A percentile compares a stretch with the other conserved stretches of the same genome.
These are phyloP conservation scores for Apogon talboti DNA, from an alignment of 2,797 vertebrate genomes.

Conservation along the genomic window DNA sequence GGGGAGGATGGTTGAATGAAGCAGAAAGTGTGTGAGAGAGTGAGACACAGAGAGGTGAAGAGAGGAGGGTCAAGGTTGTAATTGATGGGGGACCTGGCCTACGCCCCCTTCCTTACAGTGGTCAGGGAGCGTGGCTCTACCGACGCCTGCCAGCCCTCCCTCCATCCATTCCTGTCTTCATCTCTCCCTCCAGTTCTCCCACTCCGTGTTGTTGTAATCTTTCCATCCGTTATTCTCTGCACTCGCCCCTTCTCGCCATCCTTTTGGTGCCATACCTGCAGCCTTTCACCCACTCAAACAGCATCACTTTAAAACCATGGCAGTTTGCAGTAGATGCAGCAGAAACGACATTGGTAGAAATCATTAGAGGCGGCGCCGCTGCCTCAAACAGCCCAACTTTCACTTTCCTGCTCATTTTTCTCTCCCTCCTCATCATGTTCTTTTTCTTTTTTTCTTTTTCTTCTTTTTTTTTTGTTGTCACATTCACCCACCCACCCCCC, in stretches of 20 bases:
- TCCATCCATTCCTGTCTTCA: conserved; percentile 74
- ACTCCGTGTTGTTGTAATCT: conserved; percentile 56
- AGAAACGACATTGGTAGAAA: too few species aligned
- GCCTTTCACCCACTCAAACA: conserved; percentile 10
- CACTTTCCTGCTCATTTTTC: conserved; percentile 4
- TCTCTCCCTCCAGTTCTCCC: conserved; percentile 60
- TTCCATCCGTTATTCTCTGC: conserved; percentile 41
- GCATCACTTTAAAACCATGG: neutral
- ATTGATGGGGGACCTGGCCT: conserved; percentile 84
- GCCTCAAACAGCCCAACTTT: conserved; percentile 22
- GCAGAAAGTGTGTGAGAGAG: conserved; percentile 74
- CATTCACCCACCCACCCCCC: conserved; percentile 30
- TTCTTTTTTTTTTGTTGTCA: conserved; percentile 4
- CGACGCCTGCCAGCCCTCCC: conserved; percentile 64
- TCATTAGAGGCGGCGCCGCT: neutral
- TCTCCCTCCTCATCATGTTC: neutral
- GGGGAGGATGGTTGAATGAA: conserved; percentile 75
- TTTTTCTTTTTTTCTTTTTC: neutral
- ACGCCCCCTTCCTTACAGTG: conserved; percentile 75
- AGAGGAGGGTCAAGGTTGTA: conserved; percentile 86
- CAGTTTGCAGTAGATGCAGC: neutral
- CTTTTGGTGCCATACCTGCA: conserved; percentile 6
- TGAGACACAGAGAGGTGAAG: conserved; percentile 55
- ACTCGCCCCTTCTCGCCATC: conserved; percentile 12
- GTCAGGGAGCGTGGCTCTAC: conserved; percentile 76